A percentile compares a stretch with the other conserved stretches of the same genome.
phyloP scores from a whole-genome alignment of 2,113 vertebrate species.

The Pseudorasbora parva region DNA sequence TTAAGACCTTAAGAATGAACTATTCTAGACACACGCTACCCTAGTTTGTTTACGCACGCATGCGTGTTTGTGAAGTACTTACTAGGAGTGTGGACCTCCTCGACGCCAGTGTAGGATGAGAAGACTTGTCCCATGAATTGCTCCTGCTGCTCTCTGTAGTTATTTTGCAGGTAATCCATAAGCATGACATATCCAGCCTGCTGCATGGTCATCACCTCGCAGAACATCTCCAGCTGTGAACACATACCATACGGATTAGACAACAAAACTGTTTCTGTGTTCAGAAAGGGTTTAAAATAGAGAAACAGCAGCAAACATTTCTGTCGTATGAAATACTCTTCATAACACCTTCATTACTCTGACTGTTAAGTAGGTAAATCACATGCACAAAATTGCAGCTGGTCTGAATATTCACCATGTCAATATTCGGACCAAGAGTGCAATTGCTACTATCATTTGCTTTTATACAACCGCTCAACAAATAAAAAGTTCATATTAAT shows the following conservation, averaged over 20 bases:
- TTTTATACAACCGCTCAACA: not conserved
- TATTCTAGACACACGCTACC: not conserved
- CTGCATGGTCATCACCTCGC: slow-evolving; percentile 98
- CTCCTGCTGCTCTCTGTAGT: slow-evolving; percentile 89
- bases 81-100: slow-evolving; percentile 91
- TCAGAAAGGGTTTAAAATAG: not conserved
- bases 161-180: slow-evolving; percentile 98
- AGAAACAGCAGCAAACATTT: not conserved
- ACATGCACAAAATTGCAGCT: too few species aligned
- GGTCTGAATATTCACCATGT: not conserved
- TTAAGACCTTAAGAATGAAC: not conserved
- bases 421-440: not conserved
- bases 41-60: slow-evolving; percentile 11
- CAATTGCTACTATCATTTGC: not conserved
- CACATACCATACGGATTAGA: slow-evolving; percentile 21
- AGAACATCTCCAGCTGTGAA: slow-evolving; percentile 89
- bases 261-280: not conserved
- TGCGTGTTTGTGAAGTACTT: slow-evolving; percentile 53
- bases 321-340: not conserved
- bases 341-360: not conserved
- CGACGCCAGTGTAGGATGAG: slow-evolving; percentile 93
- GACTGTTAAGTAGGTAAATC: not conserved
- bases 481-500: not conserved
- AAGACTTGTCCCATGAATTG: slow-evolving; percentile 93
- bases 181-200: slow-evolving; percentile 96